These are phyloP conservation scores for Scomber japonicus DNA, from an alignment of 2,113 vertebrate genomes.

Conservation along the genomic window DNA sequence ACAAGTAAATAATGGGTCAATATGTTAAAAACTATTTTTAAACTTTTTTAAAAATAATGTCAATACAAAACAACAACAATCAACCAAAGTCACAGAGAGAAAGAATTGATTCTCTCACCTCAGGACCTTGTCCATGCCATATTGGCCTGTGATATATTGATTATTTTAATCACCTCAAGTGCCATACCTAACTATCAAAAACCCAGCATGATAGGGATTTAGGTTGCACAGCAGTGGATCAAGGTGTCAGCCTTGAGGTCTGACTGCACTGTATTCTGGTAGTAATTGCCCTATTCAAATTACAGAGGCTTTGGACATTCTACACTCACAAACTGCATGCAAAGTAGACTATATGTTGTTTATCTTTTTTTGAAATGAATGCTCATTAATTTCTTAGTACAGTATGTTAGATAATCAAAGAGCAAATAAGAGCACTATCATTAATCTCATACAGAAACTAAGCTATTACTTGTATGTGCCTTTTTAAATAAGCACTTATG, in stretches of 20 bases:
- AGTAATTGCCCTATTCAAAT: constrained; percentile 4
- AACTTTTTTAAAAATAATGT: not conserved
- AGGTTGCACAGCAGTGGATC: constrained; percentile 42
- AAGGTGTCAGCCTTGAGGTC: constrained; percentile 19
- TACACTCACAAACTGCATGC: constrained; percentile 5
- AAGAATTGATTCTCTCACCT: not conserved
- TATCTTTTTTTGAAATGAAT: not conserved
- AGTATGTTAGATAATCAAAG: not conserved
- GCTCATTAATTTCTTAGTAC: not conserved
- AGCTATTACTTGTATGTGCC: not conserved
- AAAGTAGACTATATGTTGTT: not conserved
- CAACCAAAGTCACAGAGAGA: too few species aligned
- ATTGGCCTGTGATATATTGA: constrained; percentile 27
- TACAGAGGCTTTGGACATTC: not conserved
- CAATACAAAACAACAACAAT: not conserved
- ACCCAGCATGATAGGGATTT: constrained; percentile 1
- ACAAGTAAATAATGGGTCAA: too few species aligned
- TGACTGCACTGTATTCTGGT: not conserved
- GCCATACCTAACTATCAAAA: constrained; percentile 3
- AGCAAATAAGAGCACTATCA: not conserved
- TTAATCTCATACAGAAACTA: not conserved
- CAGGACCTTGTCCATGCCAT: not conserved
- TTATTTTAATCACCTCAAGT: constrained; percentile 17
- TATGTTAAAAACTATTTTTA: not conserved
- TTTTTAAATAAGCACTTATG: too few species aligned